Conservation (phyloP, 2,113 vertebrate genomes). For the Macaca mulatta region DNA sequence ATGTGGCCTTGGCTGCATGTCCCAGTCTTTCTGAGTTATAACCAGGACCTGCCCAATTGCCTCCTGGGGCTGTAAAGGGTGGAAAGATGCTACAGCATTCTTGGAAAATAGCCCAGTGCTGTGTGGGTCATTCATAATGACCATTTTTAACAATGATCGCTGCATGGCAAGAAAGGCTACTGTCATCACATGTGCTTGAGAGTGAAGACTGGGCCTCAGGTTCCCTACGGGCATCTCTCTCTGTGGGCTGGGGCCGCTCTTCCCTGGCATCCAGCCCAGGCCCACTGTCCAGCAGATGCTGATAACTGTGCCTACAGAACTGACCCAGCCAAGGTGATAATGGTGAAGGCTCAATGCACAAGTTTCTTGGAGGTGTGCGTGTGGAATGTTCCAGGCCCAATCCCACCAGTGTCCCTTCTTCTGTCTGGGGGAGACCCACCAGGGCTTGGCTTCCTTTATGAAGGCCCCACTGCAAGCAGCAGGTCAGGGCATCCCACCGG, state of each 20-base stretch:
- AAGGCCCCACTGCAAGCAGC: not conserved
- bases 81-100: not conserved
- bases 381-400: not conserved
- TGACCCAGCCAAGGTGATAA: not conserved
- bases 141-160: not conserved
- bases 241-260: not conserved
- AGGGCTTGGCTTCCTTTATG: not conserved
- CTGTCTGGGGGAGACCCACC: not conserved
- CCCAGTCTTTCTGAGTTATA: not conserved
- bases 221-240: not conserved
- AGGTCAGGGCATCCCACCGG: not conserved
- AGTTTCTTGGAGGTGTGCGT: not conserved
- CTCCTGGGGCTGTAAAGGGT: not conserved
- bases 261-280: not conserved
- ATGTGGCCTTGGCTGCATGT: not conserved
- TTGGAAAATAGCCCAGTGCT: not conserved
- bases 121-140: not conserved
- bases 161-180: not conserved
- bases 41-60: not conserved
- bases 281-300: not conserved
- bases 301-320: fast-evolving
- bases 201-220: not conserved
- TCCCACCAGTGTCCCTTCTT: not conserved
- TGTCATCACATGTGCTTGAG: not conserved
- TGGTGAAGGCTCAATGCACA: fast-evolving